Percentiles rank a stretch among this genome's conserved stretches.
Conservation (phyloP, 2,888 invertebrate genomes). For the Thecophora atra region DNA sequence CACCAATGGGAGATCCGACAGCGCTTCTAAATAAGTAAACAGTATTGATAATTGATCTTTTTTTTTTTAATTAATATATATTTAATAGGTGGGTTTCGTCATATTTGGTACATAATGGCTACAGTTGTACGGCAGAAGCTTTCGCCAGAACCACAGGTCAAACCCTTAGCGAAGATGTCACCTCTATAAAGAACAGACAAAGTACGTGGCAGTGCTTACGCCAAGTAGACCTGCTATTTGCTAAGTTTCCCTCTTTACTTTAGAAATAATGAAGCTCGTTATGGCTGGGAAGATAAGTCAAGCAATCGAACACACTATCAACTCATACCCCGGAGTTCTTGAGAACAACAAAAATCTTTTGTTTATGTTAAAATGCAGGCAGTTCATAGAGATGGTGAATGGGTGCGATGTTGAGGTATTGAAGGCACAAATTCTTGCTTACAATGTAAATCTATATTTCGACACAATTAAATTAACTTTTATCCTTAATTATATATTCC, state of each 20-base stretch:
- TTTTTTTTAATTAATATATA: slow-evolving; percentile 30
- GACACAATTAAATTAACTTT: slow-evolving; percentile 21
- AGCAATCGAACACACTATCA: slow-evolving; percentile 89
- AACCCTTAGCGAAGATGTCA: slow-evolving; percentile 89
- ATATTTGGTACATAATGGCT: slow-evolving; percentile 98
- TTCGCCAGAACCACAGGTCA: slow-evolving; percentile 92
- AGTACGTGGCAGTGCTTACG: slow-evolving; percentile 55
- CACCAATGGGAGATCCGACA: slow-evolving; percentile 96
- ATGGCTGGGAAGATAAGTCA: slow-evolving; percentile 94
- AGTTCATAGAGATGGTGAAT: slow-evolving; percentile 99
- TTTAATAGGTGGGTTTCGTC: slow-evolving; percentile 90
- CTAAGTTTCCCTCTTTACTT: slow-evolving; percentile 40
- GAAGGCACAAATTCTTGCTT: slow-evolving; percentile 25
- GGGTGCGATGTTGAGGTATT: slow-evolving; percentile 82
- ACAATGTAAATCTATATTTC: background rate
- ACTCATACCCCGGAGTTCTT: slow-evolving; percentile 91
- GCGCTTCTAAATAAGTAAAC: slow-evolving; percentile 86
- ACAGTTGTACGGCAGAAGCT: slow-evolving; percentile 94
- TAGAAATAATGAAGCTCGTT: slow-evolving; percentile 93
- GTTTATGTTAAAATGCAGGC: slow-evolving; percentile 96
- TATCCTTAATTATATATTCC: slow-evolving; percentile 10
- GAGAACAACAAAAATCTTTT: slow-evolving; percentile 90
- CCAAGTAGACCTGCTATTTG: background rate
- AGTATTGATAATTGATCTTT: background rate
- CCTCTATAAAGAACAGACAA: slow-evolving; percentile 96